phyloP scores from a whole-genome alignment of 2,113 vertebrate species.

The Lagopus leucura region DNA sequence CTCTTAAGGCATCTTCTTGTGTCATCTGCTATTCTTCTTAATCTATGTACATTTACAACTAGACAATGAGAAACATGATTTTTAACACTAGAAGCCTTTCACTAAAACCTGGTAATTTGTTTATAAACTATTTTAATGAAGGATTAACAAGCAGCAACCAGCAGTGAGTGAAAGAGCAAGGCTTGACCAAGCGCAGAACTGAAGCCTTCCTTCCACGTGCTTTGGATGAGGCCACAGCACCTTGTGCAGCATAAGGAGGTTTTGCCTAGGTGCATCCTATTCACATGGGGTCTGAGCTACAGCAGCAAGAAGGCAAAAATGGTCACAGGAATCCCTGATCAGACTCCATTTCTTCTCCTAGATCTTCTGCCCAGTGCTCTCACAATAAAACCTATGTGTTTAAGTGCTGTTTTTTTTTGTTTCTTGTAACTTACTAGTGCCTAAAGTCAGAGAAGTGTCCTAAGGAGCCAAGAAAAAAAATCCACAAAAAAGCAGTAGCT shows the following conservation, averaged over 20 bases:
- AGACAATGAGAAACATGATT: background rate
- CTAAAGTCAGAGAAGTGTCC: slow-evolving; percentile 28
- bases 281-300: background rate
- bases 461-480: background rate
- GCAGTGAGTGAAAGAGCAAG: slow-evolving; percentile 33
- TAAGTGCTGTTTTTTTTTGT: slow-evolving; percentile 27
- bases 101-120: background rate
- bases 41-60: slow-evolving; percentile 1
- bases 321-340: background rate
- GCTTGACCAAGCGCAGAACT: background rate
- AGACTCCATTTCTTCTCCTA: slow-evolving; percentile 30
- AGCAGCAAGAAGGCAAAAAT: background rate
- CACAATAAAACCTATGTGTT: slow-evolving; percentile 38
- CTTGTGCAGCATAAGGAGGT: background rate
- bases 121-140: background rate
- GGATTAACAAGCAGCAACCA: background rate
- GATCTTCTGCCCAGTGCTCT: slow-evolving; percentile 44
- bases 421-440: slow-evolving; percentile 36
- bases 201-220: background rate
- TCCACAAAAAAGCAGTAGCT: background rate
- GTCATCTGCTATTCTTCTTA: background rate
- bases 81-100: background rate
- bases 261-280: background rate
- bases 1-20: slow-evolving; percentile 65
- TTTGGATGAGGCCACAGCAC: background rate